A percentile compares a stretch with the other conserved stretches of the same genome.
Evolutionary conservation across 2,888 invertebrate genomes (phyloP).

Genomic region (Sarcophaga variegata): DNA sequence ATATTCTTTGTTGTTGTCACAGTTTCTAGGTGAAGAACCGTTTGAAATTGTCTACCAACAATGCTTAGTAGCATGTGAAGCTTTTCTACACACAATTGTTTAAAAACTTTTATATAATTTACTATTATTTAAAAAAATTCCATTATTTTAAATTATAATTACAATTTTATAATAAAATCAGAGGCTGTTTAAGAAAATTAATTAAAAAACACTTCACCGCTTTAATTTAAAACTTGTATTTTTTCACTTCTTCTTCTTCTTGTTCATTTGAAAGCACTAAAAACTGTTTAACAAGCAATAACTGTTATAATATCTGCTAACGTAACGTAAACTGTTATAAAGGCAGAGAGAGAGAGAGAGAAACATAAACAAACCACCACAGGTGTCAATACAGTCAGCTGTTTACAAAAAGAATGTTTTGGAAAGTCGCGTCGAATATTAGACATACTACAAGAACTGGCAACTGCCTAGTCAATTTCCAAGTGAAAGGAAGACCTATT

Average conservation of each 20-base stretch:
- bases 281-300: neutral
- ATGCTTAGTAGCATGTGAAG: constrained; percentile 85
- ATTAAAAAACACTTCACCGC: neutral
- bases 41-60: constrained; percentile 87
- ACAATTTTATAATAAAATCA: too few species aligned
- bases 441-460: neutral
- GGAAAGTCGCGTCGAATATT: neutral
- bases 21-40: constrained; percentile 85
- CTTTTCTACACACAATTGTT: constrained; percentile 83
- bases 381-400: constrained; percentile 17
- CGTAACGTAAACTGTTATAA: neutral
- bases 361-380: constrained; percentile 1
- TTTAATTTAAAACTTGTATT: neutral
- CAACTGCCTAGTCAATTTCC: too few species aligned
- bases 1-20: constrained; percentile 25
- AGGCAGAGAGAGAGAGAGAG: neutral
- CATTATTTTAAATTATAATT: too few species aligned
- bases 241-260: neutral
- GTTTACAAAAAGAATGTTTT: neutral
- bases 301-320: constrained; percentile 31
- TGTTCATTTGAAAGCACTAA: neutral
- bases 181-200: too few species aligned
- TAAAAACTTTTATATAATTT: neutral
- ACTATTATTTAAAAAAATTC: too few species aligned
- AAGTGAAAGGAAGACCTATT: too few species aligned